Base-by-base conservation (phyloP, 2,113 vertebrate genomes). In the Nesoenas mayeri region DNA sequence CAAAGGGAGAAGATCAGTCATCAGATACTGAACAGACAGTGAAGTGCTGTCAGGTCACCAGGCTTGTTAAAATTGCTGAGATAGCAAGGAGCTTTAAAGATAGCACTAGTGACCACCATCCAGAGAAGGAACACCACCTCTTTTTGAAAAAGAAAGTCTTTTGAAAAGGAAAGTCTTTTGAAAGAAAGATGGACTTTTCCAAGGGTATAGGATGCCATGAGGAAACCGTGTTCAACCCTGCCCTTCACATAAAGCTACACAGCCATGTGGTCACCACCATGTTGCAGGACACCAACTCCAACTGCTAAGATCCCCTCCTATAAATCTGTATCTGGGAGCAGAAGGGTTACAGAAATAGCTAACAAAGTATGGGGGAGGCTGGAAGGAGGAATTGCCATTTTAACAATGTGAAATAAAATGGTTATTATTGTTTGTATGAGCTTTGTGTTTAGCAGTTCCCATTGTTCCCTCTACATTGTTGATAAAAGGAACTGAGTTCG, bases 1-100 rank as follows among this genome's bases (percentile, higher is more conserved):
- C 38, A 80, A 91, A 95, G 91, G 91, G 93, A 94, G 87, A 60
- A 44, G 85, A 92, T 84, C 94, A 91, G 91, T 93, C 91, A 79
- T 31, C 80, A 69, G 85, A 86, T 70, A 75, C 67, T 75, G 85
- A 91, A 54, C 53, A 88, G 73, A 32, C 53, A 92, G 69, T 75
- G 61, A 88, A 72, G 70, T 93, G 65, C 65, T 71, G 40, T 79
- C 67, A 77, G 91, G 79, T 93, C 73, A 75, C 58, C 1, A 11
- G 53, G 58, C 84, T 93, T 75, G 84, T 66, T 92, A 61, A 81
- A 36, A 69, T 15, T 85, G 88, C 80, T 95, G 86, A 94, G 85
- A 69, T 24, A 75, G 71, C 92, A 93, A 64, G 80, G 32, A 89
- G 26, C 54, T 78, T 89, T 88, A 82, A 60, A 79, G 57, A 65